Base-by-base conservation (phyloP, 2,888 invertebrate species). In the Hypselothyrea guttata region DNA sequence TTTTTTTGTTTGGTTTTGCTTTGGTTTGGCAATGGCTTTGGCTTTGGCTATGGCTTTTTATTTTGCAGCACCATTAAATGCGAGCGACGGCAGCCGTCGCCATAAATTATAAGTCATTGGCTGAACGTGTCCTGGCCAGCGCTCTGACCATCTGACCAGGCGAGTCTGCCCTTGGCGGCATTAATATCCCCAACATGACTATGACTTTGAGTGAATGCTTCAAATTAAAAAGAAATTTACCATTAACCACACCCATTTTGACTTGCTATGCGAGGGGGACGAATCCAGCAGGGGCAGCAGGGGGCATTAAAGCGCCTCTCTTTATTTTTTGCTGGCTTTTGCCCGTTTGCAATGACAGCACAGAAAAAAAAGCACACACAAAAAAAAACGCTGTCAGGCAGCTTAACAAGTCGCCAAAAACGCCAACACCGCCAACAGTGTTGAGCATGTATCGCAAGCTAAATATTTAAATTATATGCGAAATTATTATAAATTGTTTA, bases 171-270 rank as follows among this genome's bases (percentile, higher is more conserved):
- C 33, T 45, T 44, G 48, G 57, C 55, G 71, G 68, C 79, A 85
- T 86, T 85, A 85, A 85, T 85, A 79, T 82, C 75, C 65, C 59
- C 67, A 74, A 76, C 81, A 83, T 87, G 87, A 87, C 84, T 77
- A 73, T 85, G 85, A 85, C 87, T 85, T 87, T 86, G 87, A 86
- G 86, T 86, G 85, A 86, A 87, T 83, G 85, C 75, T 71, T 75
- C 86, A 86, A 87, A 86, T 86, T 86, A 87, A 87, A 86, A 86
- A 87, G 83, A 87, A 86, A 87, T 86, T 87, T 86, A 86, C 78
- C 86, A 86, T 85, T 83, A 77, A 82, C 81, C 74, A 71, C 70
- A 71, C 71, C 59, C 59, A 55, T 61, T 66, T 54, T 51, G 63
- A 49, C 68, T 52, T 46, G 35, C n/a, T n/a, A n/a, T n/a, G 13